Percentiles rank a stretch among this genome's conserved stretches.
Conservation (phyloP, 2,113 vertebrate genomes). For the Candoia aspera region DNA sequence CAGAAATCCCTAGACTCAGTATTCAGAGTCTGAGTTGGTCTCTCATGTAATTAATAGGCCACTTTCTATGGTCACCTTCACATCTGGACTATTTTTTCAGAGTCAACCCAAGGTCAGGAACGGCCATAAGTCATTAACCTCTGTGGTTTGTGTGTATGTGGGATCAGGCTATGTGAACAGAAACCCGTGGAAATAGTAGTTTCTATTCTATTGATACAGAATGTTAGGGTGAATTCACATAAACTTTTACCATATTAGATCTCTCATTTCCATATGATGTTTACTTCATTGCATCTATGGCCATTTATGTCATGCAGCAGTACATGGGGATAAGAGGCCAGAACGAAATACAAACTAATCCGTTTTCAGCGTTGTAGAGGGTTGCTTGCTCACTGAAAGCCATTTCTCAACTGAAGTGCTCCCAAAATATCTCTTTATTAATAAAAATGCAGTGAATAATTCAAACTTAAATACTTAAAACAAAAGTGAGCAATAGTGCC, state of each 20-base stretch:
- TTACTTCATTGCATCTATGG: not conserved
- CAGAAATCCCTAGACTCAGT: slow-evolving; percentile 70
- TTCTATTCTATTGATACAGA: not conserved
- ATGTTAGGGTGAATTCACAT: not conserved
- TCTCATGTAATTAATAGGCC: slow-evolving; percentile 68
- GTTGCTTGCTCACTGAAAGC: not conserved
- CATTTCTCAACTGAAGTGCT: not conserved
- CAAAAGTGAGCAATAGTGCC: not conserved
- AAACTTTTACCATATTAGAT: not conserved
- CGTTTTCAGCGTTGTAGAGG: not conserved
- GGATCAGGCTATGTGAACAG: not conserved
- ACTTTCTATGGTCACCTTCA: slow-evolving; percentile 58
- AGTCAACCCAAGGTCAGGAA: slow-evolving; percentile 64
- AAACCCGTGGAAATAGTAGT: not conserved
- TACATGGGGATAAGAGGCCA: not conserved
- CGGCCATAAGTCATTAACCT: slow-evolving; percentile 69
- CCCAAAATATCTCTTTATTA: not conserved
- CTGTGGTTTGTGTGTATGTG: slow-evolving; percentile 38
- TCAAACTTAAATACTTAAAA: not conserved
- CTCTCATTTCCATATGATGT: not conserved
- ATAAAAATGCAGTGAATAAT: not conserved
- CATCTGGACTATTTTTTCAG: slow-evolving; percentile 67
- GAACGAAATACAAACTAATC: not conserved
- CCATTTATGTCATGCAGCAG: not conserved
- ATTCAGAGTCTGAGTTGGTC: slow-evolving; percentile 63